These are phyloP conservation scores for Halocynthia roretzi DNA, from an alignment of 23 tunicate species.

Conservation along the genomic window DNA sequence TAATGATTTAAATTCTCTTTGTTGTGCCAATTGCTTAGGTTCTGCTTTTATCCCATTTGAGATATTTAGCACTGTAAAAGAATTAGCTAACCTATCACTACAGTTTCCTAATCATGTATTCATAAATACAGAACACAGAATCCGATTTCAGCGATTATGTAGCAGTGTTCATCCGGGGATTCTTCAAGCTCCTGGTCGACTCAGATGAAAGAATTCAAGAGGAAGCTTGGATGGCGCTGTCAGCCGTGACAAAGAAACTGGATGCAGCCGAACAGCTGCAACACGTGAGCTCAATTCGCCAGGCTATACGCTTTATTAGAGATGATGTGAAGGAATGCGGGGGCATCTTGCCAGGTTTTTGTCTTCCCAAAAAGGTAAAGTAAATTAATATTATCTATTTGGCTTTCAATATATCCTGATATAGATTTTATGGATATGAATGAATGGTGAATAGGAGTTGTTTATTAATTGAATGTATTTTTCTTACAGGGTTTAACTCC, in stretches of 20 bases:
- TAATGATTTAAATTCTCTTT: background rate
- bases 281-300: constrained; percentile 85
- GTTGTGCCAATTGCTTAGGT: too few species aligned
- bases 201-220: constrained; percentile 39
- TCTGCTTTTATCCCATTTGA: too few species aligned
- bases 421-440: background rate
- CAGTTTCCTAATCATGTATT: too few species aligned
- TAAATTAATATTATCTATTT: background rate
- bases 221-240: constrained; percentile 66
- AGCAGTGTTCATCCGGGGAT: constrained; percentile 58
- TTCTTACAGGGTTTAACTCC: constrained; percentile 69
- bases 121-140: constrained; percentile 20
- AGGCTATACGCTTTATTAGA: constrained; percentile 54
- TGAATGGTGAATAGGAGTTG: background rate
- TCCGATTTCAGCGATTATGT: constrained; percentile 60
- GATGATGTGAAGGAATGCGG: constrained; percentile 45
- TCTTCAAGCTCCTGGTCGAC: constrained; percentile 79
- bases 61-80: too few species aligned
- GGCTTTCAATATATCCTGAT: too few species aligned
- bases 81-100: too few species aligned
- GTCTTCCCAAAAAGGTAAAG: constrained; percentile 64
- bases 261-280: constrained; percentile 66
- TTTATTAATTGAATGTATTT: background rate
- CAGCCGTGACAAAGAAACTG: constrained; percentile 41
- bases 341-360: constrained; percentile 86